phyloP scores from a whole-genome alignment of 2,888 invertebrate species.

The Leucania comma region DNA sequence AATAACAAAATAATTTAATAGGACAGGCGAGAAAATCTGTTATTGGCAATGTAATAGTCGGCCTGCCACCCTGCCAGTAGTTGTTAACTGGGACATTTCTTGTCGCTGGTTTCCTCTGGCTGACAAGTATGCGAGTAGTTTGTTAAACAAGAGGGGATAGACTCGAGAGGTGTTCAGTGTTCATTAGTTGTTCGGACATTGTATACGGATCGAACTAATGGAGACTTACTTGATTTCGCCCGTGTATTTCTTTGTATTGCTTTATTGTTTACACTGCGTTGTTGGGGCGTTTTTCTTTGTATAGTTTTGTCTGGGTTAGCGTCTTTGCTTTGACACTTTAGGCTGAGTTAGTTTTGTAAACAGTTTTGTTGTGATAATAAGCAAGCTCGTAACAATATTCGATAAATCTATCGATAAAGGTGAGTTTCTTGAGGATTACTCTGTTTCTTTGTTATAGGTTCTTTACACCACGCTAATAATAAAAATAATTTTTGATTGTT shows the following conservation, averaged over 20 bases:
- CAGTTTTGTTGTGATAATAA: constrained; percentile 1
- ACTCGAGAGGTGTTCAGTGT: constrained; percentile 69
- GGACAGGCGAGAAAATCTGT: constrained; percentile 70
- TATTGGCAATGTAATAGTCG: constrained; percentile 54
- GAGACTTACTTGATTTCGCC: constrained; percentile 49
- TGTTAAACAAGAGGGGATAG: constrained; percentile 69
- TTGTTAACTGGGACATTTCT: constrained; percentile 78
- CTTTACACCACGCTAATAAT: neutral
- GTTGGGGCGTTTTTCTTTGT: constrained; percentile 27
- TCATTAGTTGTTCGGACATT: constrained; percentile 71
- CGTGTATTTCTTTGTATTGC: constrained; percentile 34
- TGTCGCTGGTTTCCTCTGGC: constrained; percentile 75
- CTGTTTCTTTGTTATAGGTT: neutral
- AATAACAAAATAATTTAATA: constrained; percentile 69
- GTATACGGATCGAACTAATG: constrained; percentile 65
- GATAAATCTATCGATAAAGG: neutral
- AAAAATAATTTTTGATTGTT: too few relatives aligned
- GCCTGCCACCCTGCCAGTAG: constrained; percentile 72
- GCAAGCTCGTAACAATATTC: neutral
- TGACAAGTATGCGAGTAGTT: constrained; percentile 77
- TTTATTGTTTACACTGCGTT: constrained; percentile 28
- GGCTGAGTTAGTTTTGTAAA: constrained; percentile 18
- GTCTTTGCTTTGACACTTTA: constrained; percentile 27
- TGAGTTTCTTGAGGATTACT: neutral
- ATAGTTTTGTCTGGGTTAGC: constrained; percentile 12